These are phyloP conservation scores for Sminthurides aquaticus DNA, from an alignment of 2,888 invertebrate genomes.

Conservation along the genomic window DNA sequence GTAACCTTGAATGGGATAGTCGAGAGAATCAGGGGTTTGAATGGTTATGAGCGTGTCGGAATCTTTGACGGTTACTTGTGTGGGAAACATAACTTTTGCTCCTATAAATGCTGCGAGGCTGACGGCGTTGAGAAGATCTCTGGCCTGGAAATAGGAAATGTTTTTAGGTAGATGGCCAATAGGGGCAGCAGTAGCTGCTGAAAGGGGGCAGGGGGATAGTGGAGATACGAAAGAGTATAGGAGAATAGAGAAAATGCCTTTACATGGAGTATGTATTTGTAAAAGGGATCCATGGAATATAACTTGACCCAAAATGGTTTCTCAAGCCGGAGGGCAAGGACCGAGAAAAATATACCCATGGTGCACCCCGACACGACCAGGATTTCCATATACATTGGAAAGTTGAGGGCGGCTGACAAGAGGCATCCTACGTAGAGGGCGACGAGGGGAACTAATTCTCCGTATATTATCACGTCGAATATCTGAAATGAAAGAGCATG, in stretches of 20 bases:
- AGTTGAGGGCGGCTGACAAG: constrained; percentile 1
- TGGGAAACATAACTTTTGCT: background rate
- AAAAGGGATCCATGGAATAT: constrained; percentile 13
- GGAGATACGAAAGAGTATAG: background rate
- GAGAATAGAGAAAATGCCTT: no score
- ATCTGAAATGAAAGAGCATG: constrained; percentile 6
- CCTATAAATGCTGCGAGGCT: background rate
- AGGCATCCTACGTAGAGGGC: constrained; percentile 6
- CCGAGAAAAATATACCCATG: constrained; percentile 10
- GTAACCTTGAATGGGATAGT: constrained; percentile 6
- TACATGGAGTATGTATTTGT: constrained; percentile 18
- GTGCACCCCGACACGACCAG: constrained; percentile 9
- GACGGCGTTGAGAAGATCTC: background rate
- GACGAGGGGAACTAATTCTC: constrained; percentile 13
- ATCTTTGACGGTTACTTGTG: background rate
- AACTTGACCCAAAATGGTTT: constrained; percentile 15
- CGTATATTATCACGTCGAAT: constrained; percentile 16
- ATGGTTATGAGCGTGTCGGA: background rate
- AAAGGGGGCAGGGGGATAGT: no score
- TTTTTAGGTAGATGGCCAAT: no score
- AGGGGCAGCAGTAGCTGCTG: no score
- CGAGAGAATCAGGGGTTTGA: background rate
- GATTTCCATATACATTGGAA: background rate
- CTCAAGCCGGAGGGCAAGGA: constrained; percentile 9
- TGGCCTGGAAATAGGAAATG: background rate